Conservation (phyloP, 2,888 invertebrate genomes). For the Alloscopus bannaensis region DNA sequence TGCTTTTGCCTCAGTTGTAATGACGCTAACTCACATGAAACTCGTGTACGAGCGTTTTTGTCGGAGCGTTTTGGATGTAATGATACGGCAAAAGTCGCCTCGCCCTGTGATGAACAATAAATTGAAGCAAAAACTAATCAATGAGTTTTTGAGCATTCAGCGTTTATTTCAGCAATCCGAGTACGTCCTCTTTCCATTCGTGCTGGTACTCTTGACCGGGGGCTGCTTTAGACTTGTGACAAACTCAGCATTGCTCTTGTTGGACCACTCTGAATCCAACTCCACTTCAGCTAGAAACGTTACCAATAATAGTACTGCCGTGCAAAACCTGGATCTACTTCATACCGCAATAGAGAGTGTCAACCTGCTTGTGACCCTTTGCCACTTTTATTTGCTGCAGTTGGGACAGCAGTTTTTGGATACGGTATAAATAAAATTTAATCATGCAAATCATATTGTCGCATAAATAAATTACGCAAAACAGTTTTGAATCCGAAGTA, state of each 20-base stretch:
- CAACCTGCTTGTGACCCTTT: not conserved
- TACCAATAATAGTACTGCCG: no score
- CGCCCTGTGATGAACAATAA: not conserved
- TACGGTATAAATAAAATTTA: not conserved
- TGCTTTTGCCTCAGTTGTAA: slow-evolving; percentile 15
- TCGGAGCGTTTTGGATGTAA: slow-evolving; percentile 1
- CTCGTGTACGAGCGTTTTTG: slow-evolving; percentile 22
- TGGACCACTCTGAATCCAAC: no score
- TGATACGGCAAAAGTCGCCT: not conserved
- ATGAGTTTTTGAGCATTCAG: slow-evolving; percentile 38
- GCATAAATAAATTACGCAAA: not conserved
- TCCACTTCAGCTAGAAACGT: no score
- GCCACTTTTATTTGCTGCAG: slow-evolving; percentile 15
- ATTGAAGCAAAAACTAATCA: slow-evolving; percentile 1
- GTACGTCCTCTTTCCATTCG: not conserved
- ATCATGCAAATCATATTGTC: not conserved
- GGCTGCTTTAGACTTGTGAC: slow-evolving; percentile 3
- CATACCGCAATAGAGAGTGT: not conserved
- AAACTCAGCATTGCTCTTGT: not conserved
- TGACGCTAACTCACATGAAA: slow-evolving; percentile 16
- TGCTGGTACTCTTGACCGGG: slow-evolving; percentile 15
- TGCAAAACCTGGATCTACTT: no score
- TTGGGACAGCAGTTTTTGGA: slow-evolving; percentile 1
- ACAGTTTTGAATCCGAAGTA: not conserved
- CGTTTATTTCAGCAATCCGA: slow-evolving; percentile 17